Conservation (phyloP, 2,113 vertebrate genomes). For the Cinclus mexicanus region DNA sequence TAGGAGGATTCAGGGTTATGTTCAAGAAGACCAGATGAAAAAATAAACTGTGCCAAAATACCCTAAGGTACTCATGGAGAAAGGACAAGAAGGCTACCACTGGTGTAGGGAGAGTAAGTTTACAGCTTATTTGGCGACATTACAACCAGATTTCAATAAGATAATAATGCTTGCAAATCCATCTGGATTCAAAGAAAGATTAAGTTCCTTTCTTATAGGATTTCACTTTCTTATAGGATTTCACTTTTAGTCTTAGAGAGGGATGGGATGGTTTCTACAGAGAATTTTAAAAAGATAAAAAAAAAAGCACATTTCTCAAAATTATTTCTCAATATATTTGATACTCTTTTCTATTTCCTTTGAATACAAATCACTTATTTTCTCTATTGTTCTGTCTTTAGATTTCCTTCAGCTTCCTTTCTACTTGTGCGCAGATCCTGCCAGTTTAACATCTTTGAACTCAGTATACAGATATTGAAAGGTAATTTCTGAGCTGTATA, state of each 20-base stretch:
- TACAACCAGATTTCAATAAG: not conserved
- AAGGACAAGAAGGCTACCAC: not conserved
- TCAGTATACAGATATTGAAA: not conserved
- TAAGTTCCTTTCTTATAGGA: not conserved
- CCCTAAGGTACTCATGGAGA: not conserved
- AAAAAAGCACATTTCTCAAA: not conserved
- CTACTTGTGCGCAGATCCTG: not conserved
- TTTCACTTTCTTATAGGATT: not conserved
- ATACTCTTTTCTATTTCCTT: not conserved
- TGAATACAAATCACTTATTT: not conserved
- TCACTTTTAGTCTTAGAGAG: not conserved
- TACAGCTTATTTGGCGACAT: not conserved
- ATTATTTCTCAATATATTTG: not conserved
- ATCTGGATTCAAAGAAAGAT: not conserved
- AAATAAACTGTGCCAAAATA: not conserved
- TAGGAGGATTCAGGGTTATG: not conserved
- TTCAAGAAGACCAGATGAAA: not conserved
- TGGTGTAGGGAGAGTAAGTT: not conserved
- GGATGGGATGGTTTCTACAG: not conserved
- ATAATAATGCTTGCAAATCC: not conserved
- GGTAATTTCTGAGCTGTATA: not conserved
- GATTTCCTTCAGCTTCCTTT: not conserved
- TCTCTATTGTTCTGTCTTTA: not conserved
- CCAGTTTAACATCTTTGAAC: not conserved
- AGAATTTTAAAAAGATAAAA: not conserved